Conservation (phyloP, 1,140 invertebrate species). For the Ceratoteleas bidentatus region DNA sequence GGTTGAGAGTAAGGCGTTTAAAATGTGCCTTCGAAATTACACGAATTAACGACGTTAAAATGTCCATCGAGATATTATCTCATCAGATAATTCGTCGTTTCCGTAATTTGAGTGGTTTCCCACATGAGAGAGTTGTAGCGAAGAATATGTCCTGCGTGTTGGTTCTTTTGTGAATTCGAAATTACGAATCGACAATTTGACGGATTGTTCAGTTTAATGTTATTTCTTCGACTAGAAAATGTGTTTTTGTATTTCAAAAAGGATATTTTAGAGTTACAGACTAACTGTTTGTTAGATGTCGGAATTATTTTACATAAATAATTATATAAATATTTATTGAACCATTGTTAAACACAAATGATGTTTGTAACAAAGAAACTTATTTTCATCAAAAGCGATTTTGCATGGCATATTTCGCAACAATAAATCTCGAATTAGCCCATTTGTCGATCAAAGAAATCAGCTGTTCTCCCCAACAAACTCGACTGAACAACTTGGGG, state of each 20-base stretch:
- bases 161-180: conserved; percentile 20
- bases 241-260: too few species aligned
- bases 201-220: background rate
- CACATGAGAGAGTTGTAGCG: conserved; percentile 24
- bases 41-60: conserved; percentile 49
- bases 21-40: conserved; percentile 19
- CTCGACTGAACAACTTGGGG: conserved; percentile 38
- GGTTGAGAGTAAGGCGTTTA: conserved; percentile 1
- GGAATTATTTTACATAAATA: too few species aligned
- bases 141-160: conserved; percentile 16
- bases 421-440: conserved; percentile 10
- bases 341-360: too few species aligned
- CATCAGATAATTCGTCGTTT: conserved; percentile 48
- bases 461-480: conserved; percentile 25
- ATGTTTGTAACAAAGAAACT: too few species aligned
- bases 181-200: background rate
- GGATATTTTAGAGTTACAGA: too few species aligned
- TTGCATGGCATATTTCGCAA: conserved; percentile 3
- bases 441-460: conserved; percentile 30
- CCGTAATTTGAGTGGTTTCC: conserved; percentile 41
- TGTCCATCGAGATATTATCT: conserved; percentile 35
- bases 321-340: too few species aligned
- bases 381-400: too few species aligned
- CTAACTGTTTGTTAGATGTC: too few species aligned
- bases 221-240: too few species aligned